Evolutionary conservation across 2,888 invertebrate genomes (phyloP).

Genomic region (Antitype chi): DNA sequence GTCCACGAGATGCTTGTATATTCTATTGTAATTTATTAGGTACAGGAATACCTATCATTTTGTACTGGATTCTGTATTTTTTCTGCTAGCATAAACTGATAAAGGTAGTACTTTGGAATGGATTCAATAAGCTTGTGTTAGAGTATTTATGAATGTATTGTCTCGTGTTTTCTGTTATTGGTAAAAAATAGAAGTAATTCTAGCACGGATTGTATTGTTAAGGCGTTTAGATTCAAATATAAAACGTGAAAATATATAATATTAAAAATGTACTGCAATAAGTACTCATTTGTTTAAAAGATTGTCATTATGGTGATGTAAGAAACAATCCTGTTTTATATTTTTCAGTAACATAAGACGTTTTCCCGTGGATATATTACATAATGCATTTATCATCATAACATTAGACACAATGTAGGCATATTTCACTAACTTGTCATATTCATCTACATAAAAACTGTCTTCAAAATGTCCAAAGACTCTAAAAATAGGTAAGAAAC

Average conservation of each 20-base stretch:
- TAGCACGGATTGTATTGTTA: constrained; percentile 10
- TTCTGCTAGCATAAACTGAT: constrained; percentile 48
- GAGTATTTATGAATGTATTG: constrained; percentile 46
- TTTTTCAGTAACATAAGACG: neutral
- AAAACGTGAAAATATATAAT: neutral
- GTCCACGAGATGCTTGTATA: constrained; percentile 61
- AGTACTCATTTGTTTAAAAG: neutral
- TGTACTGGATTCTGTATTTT: constrained; percentile 52
- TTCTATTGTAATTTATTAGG: constrained; percentile 67
- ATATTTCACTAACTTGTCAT: constrained; percentile 2
- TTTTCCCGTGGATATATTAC: neutral
- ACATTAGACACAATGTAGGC: neutral
- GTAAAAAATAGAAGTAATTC: constrained; percentile 16
- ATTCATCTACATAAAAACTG: constrained; percentile 12
- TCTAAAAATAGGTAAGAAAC: constrained; percentile 21
- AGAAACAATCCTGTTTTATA: neutral
- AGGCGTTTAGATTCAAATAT: constrained; percentile 4
- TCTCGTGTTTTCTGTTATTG: constrained; percentile 39
- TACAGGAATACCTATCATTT: constrained; percentile 55
- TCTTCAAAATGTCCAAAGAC: constrained; percentile 3
- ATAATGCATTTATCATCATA: neutral
- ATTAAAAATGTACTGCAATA: neutral
- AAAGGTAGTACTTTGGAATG: constrained; percentile 42
- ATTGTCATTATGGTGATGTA: neutral
- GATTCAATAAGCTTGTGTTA: constrained; percentile 44